Evolutionary conservation across 1,140 invertebrate species (phyloP).

Genomic region (Spodoptera litura): DNA sequence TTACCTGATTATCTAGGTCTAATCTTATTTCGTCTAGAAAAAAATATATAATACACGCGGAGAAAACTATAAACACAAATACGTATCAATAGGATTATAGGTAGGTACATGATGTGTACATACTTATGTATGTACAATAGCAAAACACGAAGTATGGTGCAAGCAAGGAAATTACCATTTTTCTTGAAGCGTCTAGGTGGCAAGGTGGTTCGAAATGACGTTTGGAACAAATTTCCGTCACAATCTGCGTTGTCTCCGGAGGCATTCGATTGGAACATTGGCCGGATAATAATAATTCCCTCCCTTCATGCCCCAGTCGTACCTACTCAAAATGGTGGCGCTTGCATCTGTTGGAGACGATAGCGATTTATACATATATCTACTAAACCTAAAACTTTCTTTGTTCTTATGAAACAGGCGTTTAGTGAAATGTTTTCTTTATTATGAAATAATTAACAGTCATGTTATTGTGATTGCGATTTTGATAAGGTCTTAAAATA

Average conservation of each 20-base stretch:
- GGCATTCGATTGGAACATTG: slow-evolving; percentile 81
- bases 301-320: slow-evolving; percentile 69
- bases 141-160: not conserved
- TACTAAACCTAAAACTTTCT: no score
- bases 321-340: not conserved
- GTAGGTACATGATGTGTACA: no score
- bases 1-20: no score
- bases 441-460: not conserved
- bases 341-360: not conserved
- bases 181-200: slow-evolving; percentile 51
- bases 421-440: not conserved
- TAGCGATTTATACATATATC: no score
- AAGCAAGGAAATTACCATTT: slow-evolving; percentile 69
- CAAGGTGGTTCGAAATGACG: slow-evolving; percentile 69
- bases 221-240: slow-evolving; percentile 81
- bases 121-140: not conserved
- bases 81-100: no score
- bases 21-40: no score
- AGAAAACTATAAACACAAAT: no score
- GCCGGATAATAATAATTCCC: slow-evolving; percentile 80
- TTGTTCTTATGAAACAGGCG: not conserved
- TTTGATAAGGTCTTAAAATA: no score
- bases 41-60: no score
- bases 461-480: no score
- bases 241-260: slow-evolving; percentile 60